These are phyloP conservation scores for Poecile atricapillus DNA, from an alignment of 2,113 vertebrate genomes.

Conservation along the genomic window DNA sequence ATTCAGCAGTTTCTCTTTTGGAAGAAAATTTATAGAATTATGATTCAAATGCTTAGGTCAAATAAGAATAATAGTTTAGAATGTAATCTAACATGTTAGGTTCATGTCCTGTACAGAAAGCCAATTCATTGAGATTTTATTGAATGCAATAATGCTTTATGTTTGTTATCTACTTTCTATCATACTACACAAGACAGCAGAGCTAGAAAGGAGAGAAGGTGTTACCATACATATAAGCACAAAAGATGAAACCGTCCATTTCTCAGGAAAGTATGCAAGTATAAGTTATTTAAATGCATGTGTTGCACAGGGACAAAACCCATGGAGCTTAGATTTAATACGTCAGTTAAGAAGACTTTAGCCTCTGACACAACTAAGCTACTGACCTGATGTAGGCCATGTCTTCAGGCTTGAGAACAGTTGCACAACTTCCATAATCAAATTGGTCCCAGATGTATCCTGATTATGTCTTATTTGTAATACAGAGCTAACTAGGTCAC, in stretches of 20 bases:
- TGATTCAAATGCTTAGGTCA: neutral
- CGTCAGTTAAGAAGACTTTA: neutral
- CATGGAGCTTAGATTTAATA: neutral
- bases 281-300: neutral
- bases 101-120: neutral
- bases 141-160: neutral
- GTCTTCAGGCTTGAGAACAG: neutral
- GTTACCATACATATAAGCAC: neutral
- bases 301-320: neutral
- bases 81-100: neutral
- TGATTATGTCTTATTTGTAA: neutral
- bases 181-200: neutral
- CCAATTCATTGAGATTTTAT: neutral
- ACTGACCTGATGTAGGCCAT: fast-evolving
- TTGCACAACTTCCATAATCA: neutral
- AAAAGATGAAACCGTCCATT: neutral
- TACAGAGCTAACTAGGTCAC: neutral
- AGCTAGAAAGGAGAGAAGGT: neutral
- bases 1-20: neutral
- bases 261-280: neutral
- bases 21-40: neutral
- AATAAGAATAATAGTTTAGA: neutral
- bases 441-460: neutral
- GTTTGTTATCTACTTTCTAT: neutral
- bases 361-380: neutral